Evolutionary conservation across 2,113 vertebrate species (phyloP), one percentile per base, ranked within the genome.

Genomic region (Anhinga anhinga): DNA sequence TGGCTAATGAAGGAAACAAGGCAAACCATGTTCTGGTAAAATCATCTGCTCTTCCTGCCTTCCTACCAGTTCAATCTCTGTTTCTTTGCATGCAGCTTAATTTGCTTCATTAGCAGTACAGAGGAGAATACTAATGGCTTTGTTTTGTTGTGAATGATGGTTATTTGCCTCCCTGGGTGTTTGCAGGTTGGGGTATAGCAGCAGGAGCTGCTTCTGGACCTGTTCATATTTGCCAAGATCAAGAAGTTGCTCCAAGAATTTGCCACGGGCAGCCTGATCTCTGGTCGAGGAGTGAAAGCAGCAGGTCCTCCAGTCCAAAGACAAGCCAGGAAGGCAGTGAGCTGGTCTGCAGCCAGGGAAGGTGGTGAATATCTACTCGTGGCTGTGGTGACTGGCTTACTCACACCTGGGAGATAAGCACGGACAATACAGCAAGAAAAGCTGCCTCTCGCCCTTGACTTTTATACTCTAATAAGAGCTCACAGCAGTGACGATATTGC

Each of bases 321-420:
- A 20, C 22, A 82, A 70, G 16, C 13, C 69, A 84, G 55, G 22
- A 34, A 67, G 23, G 50, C 59, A 52, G 34, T 0, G 38, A 70
- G 69, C 32, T 0, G 0, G 49, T 34, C 36, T 56, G 56, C 30
- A 92, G n/a, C 25, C n/a, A 19, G 25, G 34, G 8, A 73, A 91
- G 65, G 63, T 53, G 65, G 15, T 4, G 7, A 25, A 63, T 23
- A 82, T 42, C 53, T 21, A 44, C 36, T 82, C 30, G 8, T 27
- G 30, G 36, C 36, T 59, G 13, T 29, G 3, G 47, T 56, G 49
- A 50, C 62, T 49, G 77, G 70, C 55, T 96, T 93, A 89, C 86
- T 96, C 95, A 94, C 96, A 92, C 93, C 89, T 87, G 86, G 90
- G 82, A 94, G 91, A 98, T 66, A 95, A 98, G 90, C 81, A 82